Evolutionary conservation across 2,888 invertebrate species (phyloP).

Genomic region (Drosophila paramelanica): DNA sequence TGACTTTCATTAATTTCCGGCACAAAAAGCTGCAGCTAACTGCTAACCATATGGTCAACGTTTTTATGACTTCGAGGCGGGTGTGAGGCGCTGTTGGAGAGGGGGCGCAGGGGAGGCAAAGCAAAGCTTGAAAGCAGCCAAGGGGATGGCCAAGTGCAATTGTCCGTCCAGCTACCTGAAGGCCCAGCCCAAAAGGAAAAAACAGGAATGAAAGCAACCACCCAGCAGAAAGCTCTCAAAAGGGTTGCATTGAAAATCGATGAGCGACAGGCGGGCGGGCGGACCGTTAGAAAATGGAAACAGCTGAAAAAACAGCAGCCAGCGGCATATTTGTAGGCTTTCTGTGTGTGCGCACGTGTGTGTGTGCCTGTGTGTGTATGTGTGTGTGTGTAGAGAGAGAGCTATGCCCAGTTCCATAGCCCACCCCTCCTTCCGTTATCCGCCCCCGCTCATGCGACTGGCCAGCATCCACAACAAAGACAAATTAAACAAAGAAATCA

Average conservation of each 20-base stretch:
- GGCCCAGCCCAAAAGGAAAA: not conserved
- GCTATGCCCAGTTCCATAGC: not conserved
- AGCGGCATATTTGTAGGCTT: not conserved
- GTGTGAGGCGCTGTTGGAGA: no score
- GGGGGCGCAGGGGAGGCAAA: no score
- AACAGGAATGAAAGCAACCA: constrained; percentile 27
- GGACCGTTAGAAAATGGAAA: constrained; percentile 1
- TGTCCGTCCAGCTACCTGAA: constrained; percentile 20
- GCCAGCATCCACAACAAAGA: constrained; percentile 66
- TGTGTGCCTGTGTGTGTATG: not conserved
- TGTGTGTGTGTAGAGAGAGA: not conserved
- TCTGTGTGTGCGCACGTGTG: not conserved
- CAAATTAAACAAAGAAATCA: constrained; percentile 75
- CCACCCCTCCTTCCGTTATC: not conserved
- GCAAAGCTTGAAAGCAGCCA: constrained; percentile 1
- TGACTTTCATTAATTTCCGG: constrained; percentile 67
- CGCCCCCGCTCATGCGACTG: not conserved
- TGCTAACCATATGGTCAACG: constrained; percentile 35
- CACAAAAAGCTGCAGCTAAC: constrained; percentile 32
- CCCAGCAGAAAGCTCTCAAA: constrained; percentile 33
- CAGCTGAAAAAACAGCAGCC: constrained; percentile 33
- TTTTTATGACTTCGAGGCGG: not conserved
- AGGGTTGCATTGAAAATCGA: constrained; percentile 54
- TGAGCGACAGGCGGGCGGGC: constrained; percentile 7
- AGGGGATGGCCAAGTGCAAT: constrained; percentile 13